phyloP scores from a whole-genome alignment of 2,888 invertebrate genomes.

The Latrodectus elegans region DNA sequence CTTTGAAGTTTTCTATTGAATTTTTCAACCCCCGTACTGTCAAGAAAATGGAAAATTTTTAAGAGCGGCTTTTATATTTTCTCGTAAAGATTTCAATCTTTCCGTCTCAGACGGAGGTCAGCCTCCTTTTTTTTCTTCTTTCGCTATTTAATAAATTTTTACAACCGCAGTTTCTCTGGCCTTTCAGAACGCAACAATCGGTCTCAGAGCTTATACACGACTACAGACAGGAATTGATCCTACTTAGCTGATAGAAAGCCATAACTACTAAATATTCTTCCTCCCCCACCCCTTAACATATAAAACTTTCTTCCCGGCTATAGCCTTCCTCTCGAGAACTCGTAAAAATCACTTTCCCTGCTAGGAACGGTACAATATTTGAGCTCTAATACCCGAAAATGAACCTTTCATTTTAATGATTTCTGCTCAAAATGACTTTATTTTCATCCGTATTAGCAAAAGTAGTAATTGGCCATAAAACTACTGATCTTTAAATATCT shows the following conservation, averaged over 20 bases:
- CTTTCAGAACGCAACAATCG: constrained; percentile 33
- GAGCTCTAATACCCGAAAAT: too few relatives aligned
- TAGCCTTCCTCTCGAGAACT: not conserved
- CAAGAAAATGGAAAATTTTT: constrained; percentile 52
- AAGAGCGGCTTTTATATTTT: constrained; percentile 39
- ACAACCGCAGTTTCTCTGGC: constrained; percentile 23
- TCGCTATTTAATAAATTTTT: constrained; percentile 44
- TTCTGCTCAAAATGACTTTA: too few relatives aligned
- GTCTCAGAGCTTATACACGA: not conserved
- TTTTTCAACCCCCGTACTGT: constrained; percentile 27
- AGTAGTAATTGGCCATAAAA: too few relatives aligned
- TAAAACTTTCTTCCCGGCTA: constrained; percentile 6
- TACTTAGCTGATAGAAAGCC: constrained; percentile 43
- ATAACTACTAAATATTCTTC: constrained; percentile 41
- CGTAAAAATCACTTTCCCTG: not conserved
- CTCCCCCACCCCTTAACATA: not conserved
- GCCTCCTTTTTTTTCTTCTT: constrained; percentile 7
- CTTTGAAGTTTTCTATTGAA: constrained; percentile 17
- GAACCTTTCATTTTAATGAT: too few relatives aligned
- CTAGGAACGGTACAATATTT: too few relatives aligned
- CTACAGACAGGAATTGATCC: constrained; percentile 32
- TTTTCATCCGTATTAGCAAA: too few relatives aligned
- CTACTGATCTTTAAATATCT: too few relatives aligned
- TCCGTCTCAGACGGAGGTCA: constrained; percentile 28
- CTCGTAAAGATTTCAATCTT: constrained; percentile 59